Evolutionary conservation across 92 coral and sea anemone species (phyloP).

Genomic region (Porites lobata): DNA sequence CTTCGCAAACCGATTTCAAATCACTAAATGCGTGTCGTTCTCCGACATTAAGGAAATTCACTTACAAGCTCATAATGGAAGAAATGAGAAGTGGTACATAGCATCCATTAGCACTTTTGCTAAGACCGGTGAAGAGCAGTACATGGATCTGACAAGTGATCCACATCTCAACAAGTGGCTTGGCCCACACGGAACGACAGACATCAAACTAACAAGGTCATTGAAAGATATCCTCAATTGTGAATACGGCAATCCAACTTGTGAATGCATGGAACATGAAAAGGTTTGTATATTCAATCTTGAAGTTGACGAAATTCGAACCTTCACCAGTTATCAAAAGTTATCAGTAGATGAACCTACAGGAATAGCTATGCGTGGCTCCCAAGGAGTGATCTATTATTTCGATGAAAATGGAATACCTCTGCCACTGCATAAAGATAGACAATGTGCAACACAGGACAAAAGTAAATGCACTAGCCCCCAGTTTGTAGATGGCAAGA

Average conservation of each 20-base stretch:
- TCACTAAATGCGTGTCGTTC: not conserved
- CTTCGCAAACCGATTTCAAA: too few species aligned
- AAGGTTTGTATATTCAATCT: slow-evolving; percentile 22
- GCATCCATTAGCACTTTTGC: slow-evolving; percentile 26
- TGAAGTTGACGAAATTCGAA: slow-evolving; percentile 7
- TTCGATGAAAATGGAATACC: slow-evolving; percentile 7
- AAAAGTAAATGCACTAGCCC: slow-evolving; percentile 47
- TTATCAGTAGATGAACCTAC: slow-evolving; percentile 34
- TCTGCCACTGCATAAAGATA: slow-evolving; percentile 18
- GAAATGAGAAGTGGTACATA: slow-evolving; percentile 32
- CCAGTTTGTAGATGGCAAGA: slow-evolving; percentile 65
- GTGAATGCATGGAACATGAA: slow-evolving; percentile 14
- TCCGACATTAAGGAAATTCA: slow-evolving; percentile 23
- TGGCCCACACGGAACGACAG: slow-evolving; percentile 11
- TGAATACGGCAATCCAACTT: slow-evolving; percentile 35
- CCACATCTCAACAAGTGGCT: slow-evolving; percentile 27
- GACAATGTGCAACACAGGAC: slow-evolving; percentile 33
- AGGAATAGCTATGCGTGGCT: not conserved
- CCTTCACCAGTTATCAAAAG: slow-evolving; percentile 19
- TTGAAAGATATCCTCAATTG: not conserved
- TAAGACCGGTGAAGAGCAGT: slow-evolving; percentile 4
- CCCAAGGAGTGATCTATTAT: slow-evolving; percentile 27
- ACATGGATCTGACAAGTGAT: slow-evolving; percentile 1
- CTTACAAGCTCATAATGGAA: slow-evolving; percentile 5
- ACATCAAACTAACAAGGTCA: slow-evolving; percentile 3